These are phyloP conservation scores for Polypterus bichir DNA, from an alignment of 2,113 vertebrate genomes.

Conservation along the genomic window DNA sequence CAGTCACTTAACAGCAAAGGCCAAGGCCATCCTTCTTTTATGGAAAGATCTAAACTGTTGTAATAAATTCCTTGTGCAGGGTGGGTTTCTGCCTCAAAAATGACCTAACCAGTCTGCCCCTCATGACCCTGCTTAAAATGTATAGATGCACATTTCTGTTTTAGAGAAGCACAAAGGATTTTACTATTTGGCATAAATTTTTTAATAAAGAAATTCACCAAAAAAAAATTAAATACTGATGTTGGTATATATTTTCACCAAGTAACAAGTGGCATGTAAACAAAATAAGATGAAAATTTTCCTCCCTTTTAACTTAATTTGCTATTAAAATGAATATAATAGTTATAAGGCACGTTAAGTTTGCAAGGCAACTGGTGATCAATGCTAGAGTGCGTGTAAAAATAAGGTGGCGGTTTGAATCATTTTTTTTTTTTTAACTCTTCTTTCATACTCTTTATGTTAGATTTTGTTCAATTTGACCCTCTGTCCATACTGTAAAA, in stretches of 20 bases:
- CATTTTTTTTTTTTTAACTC: not conserved
- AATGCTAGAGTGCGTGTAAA: not conserved
- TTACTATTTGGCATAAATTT: not conserved
- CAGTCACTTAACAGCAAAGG: too few relatives aligned
- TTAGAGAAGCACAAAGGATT: too few relatives aligned
- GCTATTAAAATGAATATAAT: not conserved
- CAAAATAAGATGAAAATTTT: not conserved
- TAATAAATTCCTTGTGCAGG: too few relatives aligned
- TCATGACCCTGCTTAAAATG: too few relatives aligned
- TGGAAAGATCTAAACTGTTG: too few relatives aligned
- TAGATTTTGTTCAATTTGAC: too few relatives aligned
- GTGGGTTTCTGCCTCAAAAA: too few relatives aligned
- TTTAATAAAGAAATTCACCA: not conserved
- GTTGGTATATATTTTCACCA: not conserved
- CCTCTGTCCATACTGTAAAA: too few relatives aligned
- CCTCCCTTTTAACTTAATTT: not conserved
- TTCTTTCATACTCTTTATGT: too few relatives aligned
- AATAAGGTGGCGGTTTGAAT: not conserved
- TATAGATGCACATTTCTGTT: too few relatives aligned
- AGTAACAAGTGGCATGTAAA: not conserved
- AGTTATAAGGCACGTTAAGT: not conserved
- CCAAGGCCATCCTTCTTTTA: too few relatives aligned
- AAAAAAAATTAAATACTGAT: not conserved
- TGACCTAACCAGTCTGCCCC: too few relatives aligned
- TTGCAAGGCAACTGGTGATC: not conserved